Conservation (phyloP, 2,113 vertebrate species). For the Calonectris borealis region DNA sequence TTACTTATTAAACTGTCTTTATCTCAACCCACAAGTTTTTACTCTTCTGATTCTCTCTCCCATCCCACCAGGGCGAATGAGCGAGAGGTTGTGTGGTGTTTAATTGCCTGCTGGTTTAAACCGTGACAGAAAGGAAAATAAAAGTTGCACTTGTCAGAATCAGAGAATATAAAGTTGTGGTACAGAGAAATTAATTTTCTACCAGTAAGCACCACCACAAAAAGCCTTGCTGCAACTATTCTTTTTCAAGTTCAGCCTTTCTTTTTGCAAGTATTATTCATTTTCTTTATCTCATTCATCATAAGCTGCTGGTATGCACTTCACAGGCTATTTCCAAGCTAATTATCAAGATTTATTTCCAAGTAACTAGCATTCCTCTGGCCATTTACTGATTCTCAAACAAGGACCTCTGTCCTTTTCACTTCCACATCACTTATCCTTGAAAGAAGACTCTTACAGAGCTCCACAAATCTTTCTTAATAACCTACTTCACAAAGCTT, state of each 20-base stretch:
- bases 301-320: neutral
- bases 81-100: too few species aligned
- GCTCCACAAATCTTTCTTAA: neutral
- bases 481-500: neutral
- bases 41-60: too few species aligned
- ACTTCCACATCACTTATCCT: neutral
- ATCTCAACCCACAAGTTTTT: too few species aligned
- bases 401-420: neutral
- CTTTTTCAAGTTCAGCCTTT: neutral
- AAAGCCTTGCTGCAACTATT: neutral
- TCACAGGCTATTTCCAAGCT: neutral
- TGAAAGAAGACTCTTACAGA: neutral
- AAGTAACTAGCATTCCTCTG: neutral
- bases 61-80: too few species aligned
- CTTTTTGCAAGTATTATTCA: neutral
- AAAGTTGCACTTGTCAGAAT: neutral
- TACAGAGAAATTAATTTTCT: neutral
- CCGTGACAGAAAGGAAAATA: neutral
- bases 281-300: neutral
- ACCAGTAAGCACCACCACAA: neutral
- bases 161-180: neutral
- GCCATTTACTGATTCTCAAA: neutral
- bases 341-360: slow-evolving; percentile 10
- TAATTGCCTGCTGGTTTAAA: too few species aligned
- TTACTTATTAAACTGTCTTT: too few species aligned